Conservation (phyloP, 2,113 vertebrate species). For the Synodontis membranacea region DNA sequence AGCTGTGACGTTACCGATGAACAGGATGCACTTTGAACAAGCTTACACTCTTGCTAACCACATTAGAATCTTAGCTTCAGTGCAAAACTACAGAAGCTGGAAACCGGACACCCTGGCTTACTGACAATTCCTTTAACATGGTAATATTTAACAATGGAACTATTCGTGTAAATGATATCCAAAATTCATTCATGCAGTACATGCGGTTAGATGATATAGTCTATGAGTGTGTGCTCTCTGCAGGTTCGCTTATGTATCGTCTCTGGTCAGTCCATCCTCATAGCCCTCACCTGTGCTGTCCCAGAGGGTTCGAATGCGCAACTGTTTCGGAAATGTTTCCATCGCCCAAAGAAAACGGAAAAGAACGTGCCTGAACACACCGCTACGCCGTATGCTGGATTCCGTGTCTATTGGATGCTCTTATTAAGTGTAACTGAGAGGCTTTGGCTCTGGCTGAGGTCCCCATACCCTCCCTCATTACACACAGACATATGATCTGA, state of each 20-base stretch:
- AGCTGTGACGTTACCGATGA: background rate
- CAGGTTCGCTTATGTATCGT: background rate
- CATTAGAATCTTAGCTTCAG: background rate
- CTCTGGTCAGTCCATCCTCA: background rate
- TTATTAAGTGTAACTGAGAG: constrained; percentile 61
- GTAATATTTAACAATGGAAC: background rate
- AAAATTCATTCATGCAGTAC: background rate
- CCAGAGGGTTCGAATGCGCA: constrained; percentile 52
- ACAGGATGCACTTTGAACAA: background rate
- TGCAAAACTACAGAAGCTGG: background rate
- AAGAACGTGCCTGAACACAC: background rate
- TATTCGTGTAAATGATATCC: background rate
- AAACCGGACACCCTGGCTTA: background rate
- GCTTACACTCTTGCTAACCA: background rate
- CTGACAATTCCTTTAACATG: background rate
- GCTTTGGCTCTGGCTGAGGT: constrained; percentile 48
- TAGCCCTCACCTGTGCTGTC: constrained; percentile 69
- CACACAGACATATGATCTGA: constrained; percentile 70
- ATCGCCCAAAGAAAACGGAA: constrained; percentile 47
- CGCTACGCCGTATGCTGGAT: constrained; percentile 29
- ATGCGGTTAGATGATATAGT: background rate
- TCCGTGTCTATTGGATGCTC: constrained; percentile 13
- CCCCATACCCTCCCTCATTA: constrained; percentile 26
- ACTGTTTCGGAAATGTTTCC: constrained; percentile 61
- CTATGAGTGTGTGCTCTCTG: background rate